Evolutionary conservation across 2,888 invertebrate genomes (phyloP).

Genomic region (Linnaemya tessellans): DNA sequence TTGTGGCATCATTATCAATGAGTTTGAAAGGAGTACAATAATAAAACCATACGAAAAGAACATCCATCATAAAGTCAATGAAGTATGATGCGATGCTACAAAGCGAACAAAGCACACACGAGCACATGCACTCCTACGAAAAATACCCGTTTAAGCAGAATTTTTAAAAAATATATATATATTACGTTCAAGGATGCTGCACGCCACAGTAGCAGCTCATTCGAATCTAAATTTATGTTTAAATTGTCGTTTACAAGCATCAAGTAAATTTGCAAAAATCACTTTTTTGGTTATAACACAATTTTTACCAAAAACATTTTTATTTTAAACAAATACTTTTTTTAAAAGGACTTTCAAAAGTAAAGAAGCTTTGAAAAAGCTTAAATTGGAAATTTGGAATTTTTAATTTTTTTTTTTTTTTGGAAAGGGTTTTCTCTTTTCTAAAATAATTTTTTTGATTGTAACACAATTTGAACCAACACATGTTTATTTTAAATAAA

Average conservation of each 20-base stretch:
- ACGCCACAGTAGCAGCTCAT: slow-evolving; percentile 45
- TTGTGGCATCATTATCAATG: slow-evolving; percentile 61
- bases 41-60: slow-evolving; percentile 45
- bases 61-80: slow-evolving; percentile 67
- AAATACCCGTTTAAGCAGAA: slow-evolving; percentile 34
- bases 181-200: slow-evolving; percentile 32
- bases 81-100: slow-evolving; percentile 60
- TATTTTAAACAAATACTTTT: no score
- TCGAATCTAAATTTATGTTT: not conserved
- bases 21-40: slow-evolving; percentile 43
- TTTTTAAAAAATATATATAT: slow-evolving; percentile 51
- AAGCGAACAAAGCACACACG: slow-evolving; percentile 7
- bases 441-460: no score
- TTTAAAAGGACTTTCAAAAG: no score
- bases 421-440: no score
- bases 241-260: not conserved
- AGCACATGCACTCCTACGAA: not conserved
- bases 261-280: no score
- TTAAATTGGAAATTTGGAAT: no score
- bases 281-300: no score
- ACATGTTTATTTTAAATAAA: no score
- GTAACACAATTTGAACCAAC: no score
- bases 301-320: no score
- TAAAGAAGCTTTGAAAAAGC: no score
- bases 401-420: no score